Base-by-base conservation (phyloP, 2,888 invertebrate species). In the Sarcophaga rosellei region DNA sequence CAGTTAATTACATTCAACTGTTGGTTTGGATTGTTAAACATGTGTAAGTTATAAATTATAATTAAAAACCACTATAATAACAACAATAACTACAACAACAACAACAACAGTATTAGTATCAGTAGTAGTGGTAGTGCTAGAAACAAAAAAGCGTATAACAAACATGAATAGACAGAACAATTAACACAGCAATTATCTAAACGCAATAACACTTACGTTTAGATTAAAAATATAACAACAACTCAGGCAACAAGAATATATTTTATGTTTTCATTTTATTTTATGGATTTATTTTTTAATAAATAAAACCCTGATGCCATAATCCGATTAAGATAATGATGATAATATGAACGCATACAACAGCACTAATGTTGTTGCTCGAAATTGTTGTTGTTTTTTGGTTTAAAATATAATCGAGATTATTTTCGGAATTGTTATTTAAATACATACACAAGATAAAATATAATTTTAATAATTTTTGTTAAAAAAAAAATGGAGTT, bases 1-100 rank as follows among this genome's bases (percentile, higher is more conserved):
- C 72, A 77, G 65, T 57, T 78, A 84, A 88, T 84, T 84, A 84
- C 62, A 70, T 53, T 80, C 80, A 82, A 86, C 74, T 80, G 69
- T 84, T 80, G 79, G 74, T 77, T 53, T 53, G 80, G 80, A 78
- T 74, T 77, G 80, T 66, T 84, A 74, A 88, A 73, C 84, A 84
- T 74, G 84, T 84, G 77, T 79, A 74, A 77, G 85, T 72, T 81
- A 74, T 81, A 81, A 81, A 81, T 74, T 70, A 72, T 85, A 85
- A 86, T 80, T 80, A 83, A 80, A 86, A 80, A 47, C 72, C 63
- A 68, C 76, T 86, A 70, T 72, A 72, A 47, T 53, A 44, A 59
- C 61, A 73, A 74, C 62, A 75, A 53, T 53, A 53, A 53, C 53
- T 10, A 17, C 12, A 53, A 17, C 17, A 17, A 53, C 12, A 53